Conservation (phyloP, 1,140 invertebrate species). For the Eupeodes corollae region DNA sequence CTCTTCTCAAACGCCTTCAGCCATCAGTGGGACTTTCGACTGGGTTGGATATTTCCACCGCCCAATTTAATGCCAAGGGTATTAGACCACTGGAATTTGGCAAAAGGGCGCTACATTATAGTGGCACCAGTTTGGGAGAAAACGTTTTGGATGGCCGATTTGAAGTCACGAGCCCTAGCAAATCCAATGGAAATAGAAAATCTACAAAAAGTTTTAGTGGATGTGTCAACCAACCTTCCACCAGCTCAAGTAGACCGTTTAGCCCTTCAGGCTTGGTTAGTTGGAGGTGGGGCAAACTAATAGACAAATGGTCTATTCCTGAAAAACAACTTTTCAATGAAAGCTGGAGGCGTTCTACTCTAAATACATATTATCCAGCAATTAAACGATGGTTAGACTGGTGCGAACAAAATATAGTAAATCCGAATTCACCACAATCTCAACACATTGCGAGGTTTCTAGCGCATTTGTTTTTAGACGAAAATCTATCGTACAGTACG, state of each 20-base stretch:
- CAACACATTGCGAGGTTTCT: background rate
- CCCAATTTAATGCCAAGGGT: constrained; percentile 27
- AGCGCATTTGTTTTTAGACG: too few species aligned
- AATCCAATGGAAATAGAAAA: constrained; percentile 1
- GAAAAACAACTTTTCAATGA: constrained; percentile 13
- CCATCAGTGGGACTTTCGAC: constrained; percentile 18
- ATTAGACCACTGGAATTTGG: constrained; percentile 22
- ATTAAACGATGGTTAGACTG: constrained; percentile 18
- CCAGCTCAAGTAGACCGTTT: constrained; percentile 14
- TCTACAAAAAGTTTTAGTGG: constrained; percentile 10
- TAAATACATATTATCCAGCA: constrained; percentile 15
- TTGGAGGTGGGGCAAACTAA: constrained; percentile 17
- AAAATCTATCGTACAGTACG: too few species aligned
- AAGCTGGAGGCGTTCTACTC: constrained; percentile 19
- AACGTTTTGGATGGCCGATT: too few species aligned
- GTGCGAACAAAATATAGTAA: constrained; percentile 12
- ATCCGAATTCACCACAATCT: constrained; percentile 7
- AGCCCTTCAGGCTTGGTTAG: constrained; percentile 22
- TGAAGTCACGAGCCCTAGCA: too few species aligned
- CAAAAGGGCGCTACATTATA: constrained; percentile 6
- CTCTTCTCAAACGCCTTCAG: constrained; percentile 26
- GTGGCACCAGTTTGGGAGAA: too few species aligned
- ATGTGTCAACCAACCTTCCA: constrained; percentile 15
- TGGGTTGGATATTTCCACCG: constrained; percentile 34
- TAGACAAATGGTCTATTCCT: constrained; percentile 12